Base-by-base conservation (phyloP, 2,888 invertebrate species). In the Gortyna flavago region DNA sequence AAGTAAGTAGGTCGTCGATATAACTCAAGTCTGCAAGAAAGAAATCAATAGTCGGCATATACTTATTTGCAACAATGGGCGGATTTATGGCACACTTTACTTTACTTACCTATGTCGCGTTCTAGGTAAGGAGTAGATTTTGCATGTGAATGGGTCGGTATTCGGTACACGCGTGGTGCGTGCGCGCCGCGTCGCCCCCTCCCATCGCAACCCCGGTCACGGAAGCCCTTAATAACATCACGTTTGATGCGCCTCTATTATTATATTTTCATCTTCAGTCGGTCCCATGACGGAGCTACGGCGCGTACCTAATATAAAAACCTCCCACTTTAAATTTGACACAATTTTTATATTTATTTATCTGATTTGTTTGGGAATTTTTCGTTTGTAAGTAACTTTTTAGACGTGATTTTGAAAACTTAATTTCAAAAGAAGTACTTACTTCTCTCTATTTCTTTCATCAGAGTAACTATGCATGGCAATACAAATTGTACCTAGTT, bases 241-340 rank as follows among this genome's bases (percentile, higher is more conserved):
- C 97, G 97, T 97, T 96, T 96, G 96, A 97, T 97, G 95, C 94
- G 95, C 95, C 96, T 96, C 96, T 95, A 96, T 96, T 96, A 96
- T 96, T 96, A 96, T 96, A 96, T 96, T 96, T 95, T 96, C 95
- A 95, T 96, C 95, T 95, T 93, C 95, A 92, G 93, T 87, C 90
- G 93, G 95, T 95, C 96, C 95, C 96, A 94, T 88, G 93, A 93
- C 95, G 93, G 93, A 93, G 91, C 91, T 92, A 93, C 81, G 93
- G 89, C 91, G 92, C 90, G 90, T 88, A 88, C 89, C 89, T 90
- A 91, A 89, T 92, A 91, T 90, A 88, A 91, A 87, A 88, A 89
- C 84, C 81, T 86, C 89, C 87, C 69, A 79, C 80, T 87, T 92
- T 91, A 93, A 93, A 91, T 92, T 92, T 92, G 90, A 91, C 89